Conservation (phyloP, 2,113 vertebrate genomes). For the Procavia capensis region DNA sequence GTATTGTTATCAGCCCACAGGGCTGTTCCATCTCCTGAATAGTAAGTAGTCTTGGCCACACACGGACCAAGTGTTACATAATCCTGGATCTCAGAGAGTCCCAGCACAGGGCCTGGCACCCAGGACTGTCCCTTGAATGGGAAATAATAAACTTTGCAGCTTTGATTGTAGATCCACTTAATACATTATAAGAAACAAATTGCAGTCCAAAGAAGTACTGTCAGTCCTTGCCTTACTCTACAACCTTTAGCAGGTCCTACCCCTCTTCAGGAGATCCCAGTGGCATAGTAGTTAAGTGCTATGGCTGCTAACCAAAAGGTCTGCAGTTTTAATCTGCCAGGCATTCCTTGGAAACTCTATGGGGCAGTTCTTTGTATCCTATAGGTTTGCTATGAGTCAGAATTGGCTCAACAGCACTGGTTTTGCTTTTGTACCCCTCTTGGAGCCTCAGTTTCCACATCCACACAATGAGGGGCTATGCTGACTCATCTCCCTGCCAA, state of each 20-base stretch:
- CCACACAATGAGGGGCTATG: not conserved
- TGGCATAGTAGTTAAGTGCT: no score
- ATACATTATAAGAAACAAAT: not conserved
- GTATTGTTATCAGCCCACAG: not conserved
- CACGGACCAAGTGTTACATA: not conserved
- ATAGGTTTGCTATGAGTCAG: no score
- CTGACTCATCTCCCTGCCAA: not conserved
- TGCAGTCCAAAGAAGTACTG: constrained; percentile 10
- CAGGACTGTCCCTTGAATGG: not conserved
- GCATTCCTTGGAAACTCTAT: no score
- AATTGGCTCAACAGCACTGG: no score
- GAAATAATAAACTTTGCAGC: not conserved
- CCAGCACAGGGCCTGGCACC: not conserved
- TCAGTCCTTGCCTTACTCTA: not conserved
- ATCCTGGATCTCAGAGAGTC: not conserved
- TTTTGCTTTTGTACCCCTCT: no score
- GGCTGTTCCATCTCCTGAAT: not conserved
- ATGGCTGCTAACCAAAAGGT: no score
- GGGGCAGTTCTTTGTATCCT: no score
- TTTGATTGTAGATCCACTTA: not conserved
- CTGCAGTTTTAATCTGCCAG: no score
- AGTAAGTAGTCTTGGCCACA: not conserved
- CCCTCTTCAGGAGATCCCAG: no score
- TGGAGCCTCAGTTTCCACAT: not conserved
- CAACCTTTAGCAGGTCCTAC: not conserved